Percentiles rank a stretch among this genome's conserved stretches.
Conservation (phyloP, 2,888 invertebrate species). For the Sminthurides aquaticus region DNA sequence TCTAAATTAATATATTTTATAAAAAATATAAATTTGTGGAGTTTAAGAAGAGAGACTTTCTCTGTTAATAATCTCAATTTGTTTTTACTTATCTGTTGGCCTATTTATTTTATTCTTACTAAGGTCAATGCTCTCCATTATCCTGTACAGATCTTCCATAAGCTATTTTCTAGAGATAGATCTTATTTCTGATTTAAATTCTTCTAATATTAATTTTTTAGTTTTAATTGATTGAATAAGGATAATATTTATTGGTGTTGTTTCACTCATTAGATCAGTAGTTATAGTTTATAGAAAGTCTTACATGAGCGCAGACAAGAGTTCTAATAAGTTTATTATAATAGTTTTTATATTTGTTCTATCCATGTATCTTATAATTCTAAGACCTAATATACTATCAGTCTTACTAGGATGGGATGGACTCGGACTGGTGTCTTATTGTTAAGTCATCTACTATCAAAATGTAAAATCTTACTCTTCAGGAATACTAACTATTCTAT, state of each 20-base stretch:
- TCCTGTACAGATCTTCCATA: no score
- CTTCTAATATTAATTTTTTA: constrained; percentile 51
- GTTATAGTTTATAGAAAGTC: constrained; percentile 59
- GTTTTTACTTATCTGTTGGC: no score
- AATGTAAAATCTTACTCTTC: constrained; percentile 62
- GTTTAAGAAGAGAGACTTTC: constrained; percentile 54
- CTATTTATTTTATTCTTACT: no score
- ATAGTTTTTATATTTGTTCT: constrained; percentile 60
- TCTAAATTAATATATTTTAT: constrained; percentile 58
- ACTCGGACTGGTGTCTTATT: constrained; percentile 63
- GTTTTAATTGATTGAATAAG: constrained; percentile 60
- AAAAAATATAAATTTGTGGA: constrained; percentile 62
- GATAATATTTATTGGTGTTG: constrained; percentile 58
- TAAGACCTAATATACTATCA: constrained; percentile 61
- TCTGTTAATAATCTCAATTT: constrained; percentile 52
- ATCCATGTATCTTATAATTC: constrained; percentile 62
- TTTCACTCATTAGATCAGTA: constrained; percentile 59
- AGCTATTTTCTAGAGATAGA: no score
- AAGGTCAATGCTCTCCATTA: no score
- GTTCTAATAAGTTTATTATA: constrained; percentile 59
- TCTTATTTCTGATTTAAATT: no score
- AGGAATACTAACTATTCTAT: constrained; percentile 63
- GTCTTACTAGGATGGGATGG: constrained; percentile 68
- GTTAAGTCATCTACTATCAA: constrained; percentile 65
- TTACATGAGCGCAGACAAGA: constrained; percentile 57